Conservation (phyloP, 2,888 invertebrate genomes). For the Tethea ocularis region DNA sequence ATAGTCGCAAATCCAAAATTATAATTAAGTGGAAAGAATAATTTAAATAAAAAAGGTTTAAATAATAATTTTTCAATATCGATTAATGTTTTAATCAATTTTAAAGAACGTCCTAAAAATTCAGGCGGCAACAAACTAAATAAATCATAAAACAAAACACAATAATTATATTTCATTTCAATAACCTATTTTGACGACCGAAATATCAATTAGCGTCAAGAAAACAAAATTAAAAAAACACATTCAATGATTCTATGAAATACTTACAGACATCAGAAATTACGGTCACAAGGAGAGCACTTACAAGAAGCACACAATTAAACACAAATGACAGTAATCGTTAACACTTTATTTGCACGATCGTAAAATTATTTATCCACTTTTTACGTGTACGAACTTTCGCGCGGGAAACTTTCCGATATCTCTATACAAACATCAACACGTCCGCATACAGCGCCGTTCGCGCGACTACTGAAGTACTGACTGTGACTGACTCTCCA, state of each 20-base stretch:
- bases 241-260: conserved; percentile 14
- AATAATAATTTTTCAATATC: no score
- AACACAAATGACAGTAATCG: conserved; percentile 40
- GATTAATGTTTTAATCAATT: no score
- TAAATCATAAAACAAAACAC: conserved; percentile 6
- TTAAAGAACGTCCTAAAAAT: neutral
- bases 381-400: conserved; percentile 45
- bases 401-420: conserved; percentile 61
- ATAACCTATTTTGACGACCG: conserved; percentile 25
- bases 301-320: conserved; percentile 41
- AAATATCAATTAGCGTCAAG: conserved; percentile 29
- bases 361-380: conserved; percentile 30
- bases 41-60: no score
- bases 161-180: conserved; percentile 16
- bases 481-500: conserved; percentile 7
- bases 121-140: neutral
- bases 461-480: conserved; percentile 56
- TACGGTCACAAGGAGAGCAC: conserved; percentile 23
- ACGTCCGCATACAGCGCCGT: conserved; percentile 52
- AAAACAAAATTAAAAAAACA: conserved; percentile 22
- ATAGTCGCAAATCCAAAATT: no score
- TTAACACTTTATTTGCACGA: conserved; percentile 48
- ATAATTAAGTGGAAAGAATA: no score
- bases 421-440: conserved; percentile 24
- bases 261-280: conserved; percentile 40